Evolutionary conservation across 2,797 vertebrate species (phyloP), one percentile per base, ranked within the genome.

Genomic region (Fistularia commersonii): DNA sequence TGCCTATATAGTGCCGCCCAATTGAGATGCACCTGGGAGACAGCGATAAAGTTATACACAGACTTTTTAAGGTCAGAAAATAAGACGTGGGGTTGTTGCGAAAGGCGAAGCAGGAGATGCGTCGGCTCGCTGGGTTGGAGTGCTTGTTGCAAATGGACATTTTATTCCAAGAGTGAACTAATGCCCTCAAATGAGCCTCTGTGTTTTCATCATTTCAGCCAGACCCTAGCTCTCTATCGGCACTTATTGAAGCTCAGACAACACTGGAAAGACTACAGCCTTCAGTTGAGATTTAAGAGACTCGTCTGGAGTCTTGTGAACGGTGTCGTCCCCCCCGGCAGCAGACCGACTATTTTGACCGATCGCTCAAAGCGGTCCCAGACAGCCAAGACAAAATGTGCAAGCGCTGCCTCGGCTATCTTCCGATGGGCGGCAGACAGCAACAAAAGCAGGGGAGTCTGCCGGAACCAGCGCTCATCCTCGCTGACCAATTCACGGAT

Each of bases 401-500:
- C 62, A 35, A 71, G 33, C 33, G 45, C 32, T n/a, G 51, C 44
- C 35, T 57, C 3, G 5, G 37, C 57, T 51, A 5, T 48, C 31
- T 36, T 44, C 39, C 48, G 57, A 36, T 44, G 51, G 41, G 54
- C 54, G 72, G 60, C 54, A 47, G 66, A 58, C n/a, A 12, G 68
- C 56, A 62, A 32, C 47, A 41, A 48, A 66, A 62, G 57, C 13
- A 12, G 67, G 58, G 53, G 41, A 51, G 62, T 40, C 42, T 23
- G 7, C 60, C 45, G 12, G 41, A 69, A 53, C 33, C 23, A 23
- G 23, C 50, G 63, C 64, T 69, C 64, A 46, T 75, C 60, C 54
- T 75, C 64, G 40, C 57, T 54, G 66, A 48, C 63, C 59, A 62
- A 63, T 83, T 77, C 76, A 71, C 79, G 61, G 81, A 77, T 74